Base-by-base conservation (phyloP, 1,140 invertebrate genomes). In the Cydia strobilella region DNA sequence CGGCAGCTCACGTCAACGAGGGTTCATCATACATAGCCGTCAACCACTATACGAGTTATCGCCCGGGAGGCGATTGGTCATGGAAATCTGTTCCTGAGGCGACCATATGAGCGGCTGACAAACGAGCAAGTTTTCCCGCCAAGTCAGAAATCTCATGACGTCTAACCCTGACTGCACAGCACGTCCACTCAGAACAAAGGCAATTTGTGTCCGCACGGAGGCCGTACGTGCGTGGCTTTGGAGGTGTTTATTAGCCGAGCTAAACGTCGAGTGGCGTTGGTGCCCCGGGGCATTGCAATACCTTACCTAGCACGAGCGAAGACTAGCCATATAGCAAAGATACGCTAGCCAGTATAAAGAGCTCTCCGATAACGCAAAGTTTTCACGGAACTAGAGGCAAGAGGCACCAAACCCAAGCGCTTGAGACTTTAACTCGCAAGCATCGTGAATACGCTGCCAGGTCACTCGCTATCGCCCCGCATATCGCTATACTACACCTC, bases 191-290 rank as follows among this genome's bases (percentile, higher is more conserved):
- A 72, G 85, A 90, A 91, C 90, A 90, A 91, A 91, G 89, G 86
- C 88, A 90, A 91, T 91, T 90, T 91, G 87, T 91, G 90, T 90
- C 84, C 86, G 86, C 88, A 90, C 86, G 86, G 82, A 89, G 84
- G 84, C 82, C 78, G 88, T 90, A 90, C 88, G 86, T 91, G 90
- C 84, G 85, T 86, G 66, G 86, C 86, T 77, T 90, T 80, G 80
- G 86, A 90, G 87, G 86, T 86, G 88, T 90, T 89, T 91, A 91
- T 91, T 90, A 91, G 81, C 79, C 84, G 75, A 35, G 27, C 27
- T 69, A 35, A 69, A 35, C 65, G 65, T 23, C 65, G 65, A 59
- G 27, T 65, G 54, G 39, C 48, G 27, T 45, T 31, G 27, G 45
- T 27, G 39, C 31, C 13, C 73, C 45, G 18, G 9, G 20, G 54